phyloP scores from a whole-genome alignment of 2,797 vertebrate species.

The Enteromius thamalakanensis region DNA sequence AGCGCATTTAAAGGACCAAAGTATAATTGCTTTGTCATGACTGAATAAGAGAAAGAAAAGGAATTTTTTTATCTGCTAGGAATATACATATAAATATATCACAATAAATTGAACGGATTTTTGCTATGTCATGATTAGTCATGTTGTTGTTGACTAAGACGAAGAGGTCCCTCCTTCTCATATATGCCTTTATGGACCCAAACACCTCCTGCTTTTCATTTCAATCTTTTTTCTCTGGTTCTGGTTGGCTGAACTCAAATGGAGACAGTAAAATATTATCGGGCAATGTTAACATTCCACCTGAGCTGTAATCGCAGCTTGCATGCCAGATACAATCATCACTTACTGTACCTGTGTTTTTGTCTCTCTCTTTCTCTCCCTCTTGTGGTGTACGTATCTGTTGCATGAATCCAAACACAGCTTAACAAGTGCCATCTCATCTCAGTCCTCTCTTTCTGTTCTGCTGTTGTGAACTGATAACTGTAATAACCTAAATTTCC shows the following conservation, averaged over 20 bases:
- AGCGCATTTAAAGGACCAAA: conserved; percentile 1
- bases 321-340: conserved; percentile 63
- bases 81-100: background rate
- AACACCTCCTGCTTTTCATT: conserved; percentile 39
- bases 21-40: background rate
- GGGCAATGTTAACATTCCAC: conserved; percentile 73
- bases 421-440: conserved; percentile 10
- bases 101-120: background rate
- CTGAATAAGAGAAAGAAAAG: background rate
- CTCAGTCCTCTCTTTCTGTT: background rate
- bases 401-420: conserved; percentile 32
- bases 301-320: conserved; percentile 64
- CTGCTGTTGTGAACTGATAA: background rate
- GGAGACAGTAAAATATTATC: conserved; percentile 72
- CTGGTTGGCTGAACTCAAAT: conserved; percentile 67
- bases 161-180: conserved; percentile 42
- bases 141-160: background rate
- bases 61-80: background rate
- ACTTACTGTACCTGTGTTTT: conserved; percentile 28
- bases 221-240: conserved; percentile 55
- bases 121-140: background rate
- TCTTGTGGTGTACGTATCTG: conserved; percentile 3
- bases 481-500: background rate
- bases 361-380: conserved; percentile 13
- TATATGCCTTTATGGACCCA: background rate